A percentile compares a stretch with the other conserved stretches of the same genome.
Evolutionary conservation across 2,888 invertebrate genomes (phyloP).

Genomic region (Strigamia maritima): DNA sequence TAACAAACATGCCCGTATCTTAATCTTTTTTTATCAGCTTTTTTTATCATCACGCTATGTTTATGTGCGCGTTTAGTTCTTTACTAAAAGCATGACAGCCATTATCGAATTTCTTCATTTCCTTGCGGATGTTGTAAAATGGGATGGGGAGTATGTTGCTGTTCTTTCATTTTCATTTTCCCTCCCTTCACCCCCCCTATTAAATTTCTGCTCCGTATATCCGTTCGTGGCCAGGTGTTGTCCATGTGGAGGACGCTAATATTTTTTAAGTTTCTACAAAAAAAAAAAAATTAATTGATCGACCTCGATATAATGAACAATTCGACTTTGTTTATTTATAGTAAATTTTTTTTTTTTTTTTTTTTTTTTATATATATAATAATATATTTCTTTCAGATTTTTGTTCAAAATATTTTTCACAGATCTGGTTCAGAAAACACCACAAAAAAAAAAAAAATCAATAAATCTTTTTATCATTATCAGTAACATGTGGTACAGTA

Average conservation of each 20-base stretch:
- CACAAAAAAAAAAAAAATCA: too few species aligned
- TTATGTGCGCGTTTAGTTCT: constrained; percentile 15
- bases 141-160: neutral
- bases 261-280: neutral
- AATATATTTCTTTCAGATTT: too few species aligned
- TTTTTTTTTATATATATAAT: too few species aligned
- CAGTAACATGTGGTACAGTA: too few species aligned
- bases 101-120: constrained; percentile 23
- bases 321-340: neutral
- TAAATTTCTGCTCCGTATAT: constrained; percentile 15
- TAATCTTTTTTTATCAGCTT: constrained; percentile 11
- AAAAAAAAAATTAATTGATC: neutral
- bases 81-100: constrained; percentile 19
- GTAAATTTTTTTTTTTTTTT: neutral
- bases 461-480: too few species aligned
- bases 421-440: too few species aligned
- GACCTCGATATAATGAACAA: neutral
- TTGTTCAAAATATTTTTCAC: too few species aligned
- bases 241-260: neutral
- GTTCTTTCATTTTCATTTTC: constrained; percentile 10
- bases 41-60: constrained; percentile 12
- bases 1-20: constrained; percentile 7
- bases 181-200: neutral
- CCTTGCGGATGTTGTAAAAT: constrained; percentile 18
- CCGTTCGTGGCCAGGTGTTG: constrained; percentile 3